Base-by-base conservation (phyloP, 2,888 invertebrate species). In the Nephrotoma guestfalica region DNA sequence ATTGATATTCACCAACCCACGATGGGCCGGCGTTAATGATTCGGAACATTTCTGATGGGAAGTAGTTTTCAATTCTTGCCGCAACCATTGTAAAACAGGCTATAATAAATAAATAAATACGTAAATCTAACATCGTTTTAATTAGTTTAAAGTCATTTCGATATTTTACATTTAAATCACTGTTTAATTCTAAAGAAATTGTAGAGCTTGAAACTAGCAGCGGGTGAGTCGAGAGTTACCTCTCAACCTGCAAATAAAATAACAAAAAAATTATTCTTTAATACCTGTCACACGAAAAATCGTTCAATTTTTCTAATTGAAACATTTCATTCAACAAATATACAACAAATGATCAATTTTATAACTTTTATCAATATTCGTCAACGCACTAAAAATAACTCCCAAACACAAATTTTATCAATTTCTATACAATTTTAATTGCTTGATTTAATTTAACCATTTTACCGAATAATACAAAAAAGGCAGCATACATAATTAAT, bases 161-260 rank as follows among this genome's bases (percentile, higher is more conserved):
- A 41, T 41, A 41, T 84, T 30, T 86, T 86, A 86, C 86, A 86
- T 45, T 30, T 30, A 41, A 40, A 45, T 86, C 51, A 47, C 86
- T 45, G 86, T 86, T 86, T n/a, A 13, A 40, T 30, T 86, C 11
- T 86, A 86, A 47, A 45, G 86, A 45, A 86, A 86, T 86, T 86
- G 86, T 86, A 45, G 47, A 86, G 86, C 86, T 86, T 86, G 40
- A 43, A 86, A 86, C 45, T 5, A 6, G 43, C 86, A 47, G n/a
- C 18, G 40, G 45, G 40, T 86, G 86, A 86, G 86, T 30, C 47
- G 43, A 86, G 86, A 86, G 86, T 40, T 43, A 86, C 18, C 86
- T 47, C 86, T 86, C 86, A 86, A 43, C 86, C 86, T 86, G 40
- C 13, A 86, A 45, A 30, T 45, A 86, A 45, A 86, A 86, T 3